Evolutionary conservation across 1,140 invertebrate species (phyloP).

Genomic region (Cyrtorhinus lividipennis): DNA sequence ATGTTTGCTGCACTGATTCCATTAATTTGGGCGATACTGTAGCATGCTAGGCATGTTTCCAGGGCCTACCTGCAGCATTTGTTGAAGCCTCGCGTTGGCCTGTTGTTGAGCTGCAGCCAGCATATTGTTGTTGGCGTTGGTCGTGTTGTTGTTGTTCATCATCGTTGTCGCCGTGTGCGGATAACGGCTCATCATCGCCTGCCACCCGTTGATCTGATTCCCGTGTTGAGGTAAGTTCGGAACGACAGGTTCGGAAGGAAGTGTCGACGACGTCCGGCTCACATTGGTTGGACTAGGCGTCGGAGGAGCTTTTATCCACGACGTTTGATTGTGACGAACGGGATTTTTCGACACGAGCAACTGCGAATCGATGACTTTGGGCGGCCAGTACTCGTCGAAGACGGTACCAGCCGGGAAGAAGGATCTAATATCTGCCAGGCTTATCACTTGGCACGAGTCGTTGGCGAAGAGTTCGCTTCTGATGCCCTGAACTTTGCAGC

Average conservation of each 20-base stretch:
- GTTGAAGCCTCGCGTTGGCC: background rate
- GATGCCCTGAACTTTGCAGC: constrained; percentile 86
- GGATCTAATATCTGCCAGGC: constrained; percentile 73
- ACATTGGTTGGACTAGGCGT: constrained; percentile 1
- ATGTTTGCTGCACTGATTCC: too few relatives aligned
- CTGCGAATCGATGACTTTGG: constrained; percentile 63
- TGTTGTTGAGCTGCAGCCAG: background rate
- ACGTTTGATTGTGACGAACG: constrained; percentile 1
- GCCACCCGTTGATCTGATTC: constrained; percentile 2
- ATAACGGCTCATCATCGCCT: constrained; percentile 30
- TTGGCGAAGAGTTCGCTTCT: constrained; percentile 77
- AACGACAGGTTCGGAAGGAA: background rate
- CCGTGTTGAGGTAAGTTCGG: background rate
- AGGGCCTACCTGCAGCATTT: background rate
- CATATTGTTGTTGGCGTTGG: background rate
- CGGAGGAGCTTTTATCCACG: constrained; percentile 24
- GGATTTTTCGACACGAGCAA: constrained; percentile 39
- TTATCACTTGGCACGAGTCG: constrained; percentile 76
- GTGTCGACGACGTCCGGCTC: background rate
- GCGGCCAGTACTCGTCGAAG: constrained; percentile 84
- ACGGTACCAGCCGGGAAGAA: constrained; percentile 76
- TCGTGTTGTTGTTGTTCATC: background rate
- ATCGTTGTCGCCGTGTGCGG: constrained; percentile 20
- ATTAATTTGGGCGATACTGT: too few relatives aligned
- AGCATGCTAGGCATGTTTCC: too few relatives aligned